These are phyloP conservation scores for Okamejei kenojei DNA, from an alignment of 2,797 vertebrate genomes.

Conservation along the genomic window DNA sequence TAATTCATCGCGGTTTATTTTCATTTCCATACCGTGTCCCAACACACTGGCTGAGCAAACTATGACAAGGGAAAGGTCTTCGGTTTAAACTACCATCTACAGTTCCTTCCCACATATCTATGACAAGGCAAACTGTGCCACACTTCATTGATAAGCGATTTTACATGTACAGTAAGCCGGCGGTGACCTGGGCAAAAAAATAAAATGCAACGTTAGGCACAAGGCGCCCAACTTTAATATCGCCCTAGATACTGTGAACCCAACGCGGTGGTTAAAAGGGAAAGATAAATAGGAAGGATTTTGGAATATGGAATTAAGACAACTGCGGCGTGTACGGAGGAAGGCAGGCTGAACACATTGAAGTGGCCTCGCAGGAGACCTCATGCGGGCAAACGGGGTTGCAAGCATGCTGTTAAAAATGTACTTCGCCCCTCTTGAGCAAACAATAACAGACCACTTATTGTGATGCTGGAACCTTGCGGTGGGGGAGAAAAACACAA, in stretches of 20 bases:
- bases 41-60: not conserved
- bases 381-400: not conserved
- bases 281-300: not conserved
- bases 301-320: not conserved
- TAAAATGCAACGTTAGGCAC: not conserved
- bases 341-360: no score
- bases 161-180: not conserved
- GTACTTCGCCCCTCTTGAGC: not conserved
- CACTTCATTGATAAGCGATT: not conserved
- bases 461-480: not conserved
- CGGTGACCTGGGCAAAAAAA: not conserved
- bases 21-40: not conserved
- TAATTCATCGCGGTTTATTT: no score
- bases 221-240: not conserved
- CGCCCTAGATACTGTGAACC: not conserved
- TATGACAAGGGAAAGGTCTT: no score
- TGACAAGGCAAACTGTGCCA: not conserved
- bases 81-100: no score
- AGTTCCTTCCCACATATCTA: no score
- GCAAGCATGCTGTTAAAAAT: not conserved
- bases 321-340: not conserved
- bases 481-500: no score
- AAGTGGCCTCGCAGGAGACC: not conserved
- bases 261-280: not conserved
- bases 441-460: conserved; percentile 10